Conservation (phyloP, 2,113 vertebrate genomes). For the Rhinoptilus africanus region DNA sequence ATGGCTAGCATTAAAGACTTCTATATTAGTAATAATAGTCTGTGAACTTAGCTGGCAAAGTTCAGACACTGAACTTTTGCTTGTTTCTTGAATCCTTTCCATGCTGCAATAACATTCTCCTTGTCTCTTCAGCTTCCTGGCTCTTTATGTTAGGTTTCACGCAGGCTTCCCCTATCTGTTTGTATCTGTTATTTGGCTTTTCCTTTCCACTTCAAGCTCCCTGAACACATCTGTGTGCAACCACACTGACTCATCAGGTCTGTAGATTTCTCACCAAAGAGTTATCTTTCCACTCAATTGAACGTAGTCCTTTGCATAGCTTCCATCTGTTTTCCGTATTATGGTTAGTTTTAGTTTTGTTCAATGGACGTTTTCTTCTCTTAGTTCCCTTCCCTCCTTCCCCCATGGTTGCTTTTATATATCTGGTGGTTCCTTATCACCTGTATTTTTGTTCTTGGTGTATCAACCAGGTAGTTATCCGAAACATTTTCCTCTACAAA, state of each 20-base stretch:
- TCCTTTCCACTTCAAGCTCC: background rate
- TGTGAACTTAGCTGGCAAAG: background rate
- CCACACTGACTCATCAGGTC: background rate
- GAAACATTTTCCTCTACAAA: background rate
- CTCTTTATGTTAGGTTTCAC: background rate
- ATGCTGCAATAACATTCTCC: background rate
- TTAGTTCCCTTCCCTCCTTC: background rate
- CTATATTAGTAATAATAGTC: background rate
- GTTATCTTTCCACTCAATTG: background rate
- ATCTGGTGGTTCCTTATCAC: background rate
- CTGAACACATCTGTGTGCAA: background rate
- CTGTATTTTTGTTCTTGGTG: background rate
- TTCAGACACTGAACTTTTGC: background rate
- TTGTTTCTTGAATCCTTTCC: background rate
- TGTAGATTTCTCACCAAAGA: background rate
- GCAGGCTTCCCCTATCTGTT: background rate
- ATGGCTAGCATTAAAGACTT: background rate
- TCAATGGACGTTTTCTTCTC: background rate
- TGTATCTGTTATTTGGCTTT: background rate
- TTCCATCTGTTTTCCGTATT: background rate
- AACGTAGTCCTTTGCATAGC: background rate
- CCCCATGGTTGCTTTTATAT: background rate
- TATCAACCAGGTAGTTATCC: background rate
- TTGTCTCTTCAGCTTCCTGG: background rate
- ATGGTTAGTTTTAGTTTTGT: background rate